These are phyloP conservation scores for Patiria miniata DNA, from an alignment of 35 echinoderm and acorn worm genomes.

Conservation along the genomic window DNA sequence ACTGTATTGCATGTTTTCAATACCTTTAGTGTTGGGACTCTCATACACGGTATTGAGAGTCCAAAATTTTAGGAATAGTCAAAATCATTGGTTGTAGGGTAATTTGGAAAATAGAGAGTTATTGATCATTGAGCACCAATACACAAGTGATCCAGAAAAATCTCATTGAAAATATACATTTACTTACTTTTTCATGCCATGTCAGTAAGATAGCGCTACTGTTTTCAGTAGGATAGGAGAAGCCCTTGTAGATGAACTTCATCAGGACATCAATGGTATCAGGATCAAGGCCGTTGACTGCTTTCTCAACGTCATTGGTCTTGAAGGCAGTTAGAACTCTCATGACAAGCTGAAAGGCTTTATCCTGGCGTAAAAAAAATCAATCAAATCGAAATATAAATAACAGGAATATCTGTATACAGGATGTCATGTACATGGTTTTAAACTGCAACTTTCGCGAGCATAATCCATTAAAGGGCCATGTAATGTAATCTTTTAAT, in stretches of 20 bases:
- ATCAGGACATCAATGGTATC: conserved; percentile 83
- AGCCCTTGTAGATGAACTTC: conserved; percentile 96
- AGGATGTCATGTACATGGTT: background rate
- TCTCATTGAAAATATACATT: background rate
- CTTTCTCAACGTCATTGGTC: conserved; percentile 72
- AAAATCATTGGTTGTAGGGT: no score
- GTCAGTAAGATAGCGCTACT: conserved; percentile 69
- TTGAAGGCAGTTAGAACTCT: conserved; percentile 82
- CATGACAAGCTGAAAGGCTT: conserved; percentile 60
- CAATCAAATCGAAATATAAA: background rate
- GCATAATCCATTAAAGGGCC: background rate
- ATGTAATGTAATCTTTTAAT: background rate
- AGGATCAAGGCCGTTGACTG: conserved; percentile 59
- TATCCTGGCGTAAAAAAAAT: conserved; percentile 52
- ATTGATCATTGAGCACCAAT: no score
- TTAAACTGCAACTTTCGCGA: background rate
- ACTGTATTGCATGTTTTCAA: no score
- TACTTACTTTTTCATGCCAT: conserved; percentile 99
- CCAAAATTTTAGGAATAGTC: no score
- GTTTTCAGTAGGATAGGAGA: conserved; percentile 69
- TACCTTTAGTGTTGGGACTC: no score
- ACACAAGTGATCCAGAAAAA: background rate
- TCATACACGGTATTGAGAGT: no score
- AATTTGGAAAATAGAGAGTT: no score
- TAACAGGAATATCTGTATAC: no score